Conservation (phyloP, 2,888 invertebrate species). For the Chrysotoxum bicinctum region DNA sequence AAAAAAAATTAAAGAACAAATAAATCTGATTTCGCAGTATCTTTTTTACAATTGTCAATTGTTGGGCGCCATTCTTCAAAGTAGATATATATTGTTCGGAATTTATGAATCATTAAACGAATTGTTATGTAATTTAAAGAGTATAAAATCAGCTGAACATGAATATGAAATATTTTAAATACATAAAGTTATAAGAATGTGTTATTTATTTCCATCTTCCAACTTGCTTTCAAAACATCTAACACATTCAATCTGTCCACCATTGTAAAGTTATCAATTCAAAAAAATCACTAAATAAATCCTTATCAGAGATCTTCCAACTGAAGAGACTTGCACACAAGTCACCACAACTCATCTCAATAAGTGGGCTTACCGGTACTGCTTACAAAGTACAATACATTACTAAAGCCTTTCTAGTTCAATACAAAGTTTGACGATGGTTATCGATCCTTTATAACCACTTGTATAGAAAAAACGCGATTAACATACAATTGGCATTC, state of each 20-base stretch:
- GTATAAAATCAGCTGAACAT: no score
- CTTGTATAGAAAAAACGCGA: background rate
- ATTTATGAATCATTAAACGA: no score
- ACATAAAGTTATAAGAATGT: no score
- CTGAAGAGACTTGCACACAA: conserved; percentile 26
- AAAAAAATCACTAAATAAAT: background rate
- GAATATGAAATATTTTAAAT: no score
- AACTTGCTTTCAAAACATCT: no score
- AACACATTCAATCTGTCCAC: background rate
- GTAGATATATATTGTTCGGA: no score
- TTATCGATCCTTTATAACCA: conserved; percentile 54
- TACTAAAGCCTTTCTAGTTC: conserved; percentile 25
- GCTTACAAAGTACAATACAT: conserved; percentile 1
- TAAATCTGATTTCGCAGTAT: no score
- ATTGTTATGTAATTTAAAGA: no score
- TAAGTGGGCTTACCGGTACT: conserved; percentile 12
- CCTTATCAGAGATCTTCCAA: background rate
- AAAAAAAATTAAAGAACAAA: no score
- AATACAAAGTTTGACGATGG: conserved; percentile 30
- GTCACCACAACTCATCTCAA: background rate
- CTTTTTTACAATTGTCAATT: no score
- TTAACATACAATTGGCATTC: conserved; percentile 65
- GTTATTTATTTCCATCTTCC: no score
- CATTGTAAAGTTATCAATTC: background rate
- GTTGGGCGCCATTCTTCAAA: no score